Conservation (phyloP, 2,797 vertebrate genomes). For the Sitta carolinensis region DNA sequence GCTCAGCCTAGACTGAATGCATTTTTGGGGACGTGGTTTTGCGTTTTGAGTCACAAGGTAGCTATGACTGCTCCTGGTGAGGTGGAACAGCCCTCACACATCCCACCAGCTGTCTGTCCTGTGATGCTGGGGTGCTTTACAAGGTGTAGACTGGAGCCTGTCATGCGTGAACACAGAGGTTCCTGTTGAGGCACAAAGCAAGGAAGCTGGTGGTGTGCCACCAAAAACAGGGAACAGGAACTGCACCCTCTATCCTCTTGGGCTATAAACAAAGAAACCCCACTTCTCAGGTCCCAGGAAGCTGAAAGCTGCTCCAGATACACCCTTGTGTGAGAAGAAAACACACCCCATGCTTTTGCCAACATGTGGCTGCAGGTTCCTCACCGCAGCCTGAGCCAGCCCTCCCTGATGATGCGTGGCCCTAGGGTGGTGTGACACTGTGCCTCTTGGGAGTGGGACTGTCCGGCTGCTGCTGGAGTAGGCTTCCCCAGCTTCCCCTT, state of each 20-base stretch:
- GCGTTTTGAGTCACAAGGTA: background rate
- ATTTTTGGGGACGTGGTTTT: background rate
- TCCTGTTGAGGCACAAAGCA: background rate
- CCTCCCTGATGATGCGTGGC: background rate
- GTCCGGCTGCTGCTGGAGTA: fast-evolving
- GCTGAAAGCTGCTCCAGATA: constrained; percentile 22
- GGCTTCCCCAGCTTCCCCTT: background rate
- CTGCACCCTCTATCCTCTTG: background rate
- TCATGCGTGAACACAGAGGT: background rate
- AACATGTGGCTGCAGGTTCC: constrained; percentile 30
- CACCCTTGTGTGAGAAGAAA: background rate
- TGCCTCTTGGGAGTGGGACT: background rate
- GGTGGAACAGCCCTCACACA: background rate
- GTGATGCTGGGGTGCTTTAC: background rate
- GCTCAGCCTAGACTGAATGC: background rate
- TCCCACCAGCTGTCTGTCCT: background rate
- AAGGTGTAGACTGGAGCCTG: background rate
- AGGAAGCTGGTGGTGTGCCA: background rate
- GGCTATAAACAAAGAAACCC: background rate
- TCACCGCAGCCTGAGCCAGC: background rate
- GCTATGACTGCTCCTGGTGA: background rate
- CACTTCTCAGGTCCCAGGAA: background rate
- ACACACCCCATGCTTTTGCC: background rate
- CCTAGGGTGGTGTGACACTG: background rate
- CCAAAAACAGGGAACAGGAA: background rate